Base-by-base conservation (phyloP, 2,113 vertebrate species). In the Colossoma macropomum region DNA sequence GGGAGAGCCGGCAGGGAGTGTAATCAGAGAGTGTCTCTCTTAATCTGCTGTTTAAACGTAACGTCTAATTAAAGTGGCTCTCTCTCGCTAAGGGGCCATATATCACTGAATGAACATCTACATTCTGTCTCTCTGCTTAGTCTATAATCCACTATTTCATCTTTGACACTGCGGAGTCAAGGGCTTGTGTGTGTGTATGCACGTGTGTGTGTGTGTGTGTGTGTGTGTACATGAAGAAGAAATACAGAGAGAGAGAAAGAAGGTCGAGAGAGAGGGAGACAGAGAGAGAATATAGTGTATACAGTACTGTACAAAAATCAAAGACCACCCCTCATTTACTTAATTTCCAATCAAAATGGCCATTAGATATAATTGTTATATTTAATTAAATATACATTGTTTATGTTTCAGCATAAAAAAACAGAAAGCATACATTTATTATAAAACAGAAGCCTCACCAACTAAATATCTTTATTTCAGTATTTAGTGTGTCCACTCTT, bases 21-120 rank as follows among this genome's bases (percentile, higher is more conserved):
- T 90, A 91, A 91, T 92, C 89, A 86, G 84, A 89, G 83, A 87
- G 90, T 81, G 82, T 84, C 79, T 88, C 80, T 81, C 84, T 84
- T 94, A 93, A 93, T 92, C 92, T 89, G 87, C 86, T 84, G 83
- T 92, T 92, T 91, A 90, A 92, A 92, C 90, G 90, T 90, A 90
- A 89, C 91, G 88, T 90, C 88, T 92, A 92, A 94, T 94, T 93
- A 94, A 94, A 91, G 87, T 88, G 86, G 75, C 84, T 83, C 69
- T 75, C 84, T 28, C 66, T 45, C 48, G 76, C 76, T 84, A 48
- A 75, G 52, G 48, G 84, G 68, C 77, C 54, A 71, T 81, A 79
- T 85, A 86, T 91, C 87, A 68, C 45, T 48, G 15, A 88, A 85
- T 76, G 80, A 85, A 84, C 87, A 87, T 84, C 78, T 86, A 79